These are phyloP conservation scores for Gymnothorax reevesii DNA, from an alignment of 2,797 vertebrate genomes.

Conservation along the genomic window DNA sequence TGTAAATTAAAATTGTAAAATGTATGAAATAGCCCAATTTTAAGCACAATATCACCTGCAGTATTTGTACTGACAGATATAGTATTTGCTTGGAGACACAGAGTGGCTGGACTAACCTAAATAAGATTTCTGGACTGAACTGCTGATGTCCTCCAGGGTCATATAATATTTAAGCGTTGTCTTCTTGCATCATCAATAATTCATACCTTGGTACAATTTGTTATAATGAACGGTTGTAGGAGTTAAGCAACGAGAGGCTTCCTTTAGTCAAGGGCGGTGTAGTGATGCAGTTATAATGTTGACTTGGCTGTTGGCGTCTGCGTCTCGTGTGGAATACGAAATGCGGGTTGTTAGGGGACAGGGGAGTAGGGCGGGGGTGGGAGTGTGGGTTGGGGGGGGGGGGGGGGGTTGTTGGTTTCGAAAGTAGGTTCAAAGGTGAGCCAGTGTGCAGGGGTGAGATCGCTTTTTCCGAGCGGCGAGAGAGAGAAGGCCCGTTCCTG, in stretches of 20 bases:
- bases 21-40: background rate
- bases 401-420: background rate
- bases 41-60: background rate
- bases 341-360: background rate
- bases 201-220: background rate
- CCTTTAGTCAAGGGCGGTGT: background rate
- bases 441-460: background rate
- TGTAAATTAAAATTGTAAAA: conserved; percentile 10
- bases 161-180: background rate
- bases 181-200: conserved; percentile 5
- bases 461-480: background rate
- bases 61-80: background rate
- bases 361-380: too few relatives aligned
- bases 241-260: background rate
- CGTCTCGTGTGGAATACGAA: background rate
- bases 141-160: background rate
- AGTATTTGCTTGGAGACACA: background rate
- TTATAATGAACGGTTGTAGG: background rate
- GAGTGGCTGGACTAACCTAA: background rate
- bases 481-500: background rate
- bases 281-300: background rate
- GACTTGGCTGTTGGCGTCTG: background rate
- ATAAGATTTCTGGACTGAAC: background rate
- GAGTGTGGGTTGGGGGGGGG: background rate
- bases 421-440: background rate